Conservation (phyloP, 2,888 invertebrate genomes). For the Eremobia ochroleuca region DNA sequence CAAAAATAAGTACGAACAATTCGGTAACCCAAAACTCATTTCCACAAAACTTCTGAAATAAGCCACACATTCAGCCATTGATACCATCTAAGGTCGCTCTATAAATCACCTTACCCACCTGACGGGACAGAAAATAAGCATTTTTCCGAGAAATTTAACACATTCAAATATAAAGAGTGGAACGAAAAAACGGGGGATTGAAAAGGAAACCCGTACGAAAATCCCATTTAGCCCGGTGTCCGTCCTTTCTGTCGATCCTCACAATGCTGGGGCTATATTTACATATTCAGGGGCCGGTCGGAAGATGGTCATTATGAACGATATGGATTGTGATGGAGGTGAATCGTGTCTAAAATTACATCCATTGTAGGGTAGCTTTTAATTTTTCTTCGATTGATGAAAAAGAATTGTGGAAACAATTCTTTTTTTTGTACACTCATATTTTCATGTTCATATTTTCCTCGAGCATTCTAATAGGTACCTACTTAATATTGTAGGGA, state of each 20-base stretch:
- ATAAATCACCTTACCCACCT: conserved; percentile 79
- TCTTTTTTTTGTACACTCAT: conserved; percentile 20
- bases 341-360: conserved; percentile 81
- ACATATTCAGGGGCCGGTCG: conserved; percentile 79
- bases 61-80: conserved; percentile 61
- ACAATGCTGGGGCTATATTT: conserved; percentile 81
- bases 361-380: conserved; percentile 67
- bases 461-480: not conserved
- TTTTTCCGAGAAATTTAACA: conserved; percentile 89
- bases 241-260: conserved; percentile 79
- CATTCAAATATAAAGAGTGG: conserved; percentile 77
- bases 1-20: conserved; percentile 43
- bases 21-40: conserved; percentile 56
- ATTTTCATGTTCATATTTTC: conserved; percentile 1
- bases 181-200: conserved; percentile 71
- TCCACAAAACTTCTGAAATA: conserved; percentile 57
- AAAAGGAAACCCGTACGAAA: conserved; percentile 82
- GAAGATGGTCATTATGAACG: conserved; percentile 85
- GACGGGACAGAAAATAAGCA: conserved; percentile 82
- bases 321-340: conserved; percentile 74
- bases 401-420: conserved; percentile 16
- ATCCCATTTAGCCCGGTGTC: conserved; percentile 84
- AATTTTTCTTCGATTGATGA: conserved; percentile 48
- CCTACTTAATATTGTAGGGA: not conserved
- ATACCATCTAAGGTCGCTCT: conserved; percentile 66